Evolutionary conservation across 2,888 invertebrate genomes (phyloP), one percentile per base, ranked within the genome.

Genomic region (Magallana nippona): DNA sequence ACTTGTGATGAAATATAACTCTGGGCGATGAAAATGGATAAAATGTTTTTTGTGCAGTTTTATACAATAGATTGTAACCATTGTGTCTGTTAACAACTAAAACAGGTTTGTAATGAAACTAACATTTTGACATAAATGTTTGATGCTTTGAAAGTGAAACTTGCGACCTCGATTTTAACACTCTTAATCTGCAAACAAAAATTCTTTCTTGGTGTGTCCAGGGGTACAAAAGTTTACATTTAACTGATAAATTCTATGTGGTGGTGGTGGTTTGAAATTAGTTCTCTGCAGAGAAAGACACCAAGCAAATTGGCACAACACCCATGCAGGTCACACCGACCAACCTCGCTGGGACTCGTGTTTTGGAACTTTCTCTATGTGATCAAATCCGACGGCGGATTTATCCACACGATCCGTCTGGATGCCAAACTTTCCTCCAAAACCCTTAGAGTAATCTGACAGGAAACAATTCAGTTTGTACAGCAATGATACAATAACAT

Each of bases 351-450:
- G 93, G 62, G 92, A 92, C 55, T 89, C 89, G 81, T 93, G 93
- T 83, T 89, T 82, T 17, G 89, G 88, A 55, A 90, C 84, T 84
- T 92, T 91, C 84, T 91, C 92, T 63, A 89, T 83, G 60, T 93
- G 89, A 22, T 94, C 93, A 91, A 91, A 95, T 0, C 94, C 95
- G 11, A 92, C 92, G 10, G 95, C 95, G 3, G 93, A 92, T 94
- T 96, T 96, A 94, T 98, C 98, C 91, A 96, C 96, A n/a, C 95
- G 91, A 88, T 95, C 95, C 32, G 88, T 89, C 86, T 93, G 91
- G 1, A 93, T 91, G 1, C 94, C 94, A 89, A 90, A 95, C 84
- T 90, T 92, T 3, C 94, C 94, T 81, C 94, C 94, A 89, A 94
- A 95, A 8, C 95, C 95, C 83, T 90, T 92, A 17, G 93, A 90